Evolutionary conservation across 2,888 invertebrate species (phyloP).

Genomic region (Horisme vitalbata): DNA sequence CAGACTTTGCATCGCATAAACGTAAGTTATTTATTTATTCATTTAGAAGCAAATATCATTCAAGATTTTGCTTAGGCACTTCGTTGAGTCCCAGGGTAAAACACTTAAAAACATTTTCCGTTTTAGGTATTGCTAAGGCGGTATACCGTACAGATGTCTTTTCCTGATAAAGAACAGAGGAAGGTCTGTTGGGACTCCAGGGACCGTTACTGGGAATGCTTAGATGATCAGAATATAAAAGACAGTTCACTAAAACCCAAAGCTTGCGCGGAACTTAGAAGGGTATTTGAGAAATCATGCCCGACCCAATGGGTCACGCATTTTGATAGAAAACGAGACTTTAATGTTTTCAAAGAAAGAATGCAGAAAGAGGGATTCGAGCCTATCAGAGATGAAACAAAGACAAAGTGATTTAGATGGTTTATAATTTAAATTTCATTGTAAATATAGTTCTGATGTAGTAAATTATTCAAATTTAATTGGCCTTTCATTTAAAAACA

Average conservation of each 20-base stretch:
- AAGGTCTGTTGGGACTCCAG: slow-evolving; percentile 92
- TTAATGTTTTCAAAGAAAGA: slow-evolving; percentile 93
- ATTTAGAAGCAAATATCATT: slow-evolving; percentile 5
- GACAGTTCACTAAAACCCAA: slow-evolving; percentile 79
- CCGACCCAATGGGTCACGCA: slow-evolving; percentile 95
- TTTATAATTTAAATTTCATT: slow-evolving; percentile 45
- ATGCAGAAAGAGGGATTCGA: slow-evolving; percentile 94
- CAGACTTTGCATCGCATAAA: background rate
- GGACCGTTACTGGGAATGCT: slow-evolving; percentile 95
- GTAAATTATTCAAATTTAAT: slow-evolving; percentile 60
- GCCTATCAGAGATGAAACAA: slow-evolving; percentile 82
- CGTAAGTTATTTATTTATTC: slow-evolving; percentile 18
- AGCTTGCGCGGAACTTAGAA: slow-evolving; percentile 87
- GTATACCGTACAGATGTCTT: slow-evolving; percentile 85
- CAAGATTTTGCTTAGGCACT: slow-evolving; percentile 16
- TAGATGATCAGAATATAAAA: slow-evolving; percentile 87
- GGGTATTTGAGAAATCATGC: slow-evolving; percentile 89
- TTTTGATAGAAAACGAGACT: slow-evolving; percentile 95
- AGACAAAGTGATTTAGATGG: slow-evolving; percentile 46
- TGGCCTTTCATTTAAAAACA: slow-evolving; percentile 54
- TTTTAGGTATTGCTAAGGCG: slow-evolving; percentile 62
- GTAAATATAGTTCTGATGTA: slow-evolving; percentile 70
- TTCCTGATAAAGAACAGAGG: slow-evolving; percentile 90
- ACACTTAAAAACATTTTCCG: slow-evolving; percentile 37
- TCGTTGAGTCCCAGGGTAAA: slow-evolving; percentile 15